A percentile compares a stretch with the other conserved stretches of the same genome.
Conservation (phyloP, 2,113 vertebrate species). For the Burhinus oedicnemus region DNA sequence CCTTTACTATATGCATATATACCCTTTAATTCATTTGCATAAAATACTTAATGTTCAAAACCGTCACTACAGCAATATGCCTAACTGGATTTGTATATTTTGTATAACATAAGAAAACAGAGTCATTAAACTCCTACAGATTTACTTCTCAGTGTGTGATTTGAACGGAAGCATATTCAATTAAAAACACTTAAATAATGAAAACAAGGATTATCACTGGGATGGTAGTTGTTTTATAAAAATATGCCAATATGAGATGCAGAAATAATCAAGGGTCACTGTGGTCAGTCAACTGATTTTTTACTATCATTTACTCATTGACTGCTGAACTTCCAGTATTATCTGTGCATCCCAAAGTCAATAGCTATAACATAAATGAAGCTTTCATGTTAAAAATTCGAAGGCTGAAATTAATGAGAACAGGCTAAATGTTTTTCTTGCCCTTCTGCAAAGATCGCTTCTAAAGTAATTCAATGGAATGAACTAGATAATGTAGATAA, state of each 20-base stretch:
- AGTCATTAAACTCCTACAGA: neutral
- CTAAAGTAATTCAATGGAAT: neutral
- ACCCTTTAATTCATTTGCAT: neutral
- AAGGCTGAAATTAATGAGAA: neutral
- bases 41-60: constrained; percentile 8
- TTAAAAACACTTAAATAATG: neutral
- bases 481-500: neutral
- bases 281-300: neutral
- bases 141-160: neutral
- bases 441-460: neutral
- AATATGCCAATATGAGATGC: neutral
- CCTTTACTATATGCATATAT: neutral
- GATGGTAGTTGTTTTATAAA: neutral
- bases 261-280: neutral
- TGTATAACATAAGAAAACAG: neutral
- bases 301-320: neutral
- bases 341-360: neutral
- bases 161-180: neutral
- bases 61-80: neutral
- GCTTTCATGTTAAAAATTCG: neutral
- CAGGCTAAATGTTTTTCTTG: neutral
- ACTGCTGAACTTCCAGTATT: neutral
- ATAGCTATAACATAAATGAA: neutral
- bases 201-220: neutral
- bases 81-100: neutral